A percentile compares a stretch with the other conserved stretches of the same genome.
phyloP scores from a whole-genome alignment of 1,140 invertebrate species.

The Drosophila rufa region DNA sequence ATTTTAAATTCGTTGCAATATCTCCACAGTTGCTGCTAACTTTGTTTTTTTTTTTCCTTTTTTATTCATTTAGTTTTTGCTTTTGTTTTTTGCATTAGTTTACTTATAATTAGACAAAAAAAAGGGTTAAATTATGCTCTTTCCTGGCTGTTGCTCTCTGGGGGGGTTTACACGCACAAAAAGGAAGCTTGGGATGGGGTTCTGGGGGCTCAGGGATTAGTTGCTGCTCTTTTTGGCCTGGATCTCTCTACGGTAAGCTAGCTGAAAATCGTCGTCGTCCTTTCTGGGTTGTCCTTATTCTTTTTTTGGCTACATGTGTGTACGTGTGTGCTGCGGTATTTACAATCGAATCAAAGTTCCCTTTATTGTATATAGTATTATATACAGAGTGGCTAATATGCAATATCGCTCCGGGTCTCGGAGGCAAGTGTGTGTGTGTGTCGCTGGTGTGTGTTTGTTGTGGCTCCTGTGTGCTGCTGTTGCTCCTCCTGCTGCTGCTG shows the following conservation, averaged over 20 bases:
- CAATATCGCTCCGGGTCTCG: conserved; percentile 35
- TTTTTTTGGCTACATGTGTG: conserved; percentile 25
- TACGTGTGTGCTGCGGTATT: conserved; percentile 59
- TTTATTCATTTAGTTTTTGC: conserved; percentile 13
- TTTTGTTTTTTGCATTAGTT: conserved; percentile 60
- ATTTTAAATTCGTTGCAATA: conserved; percentile 82
- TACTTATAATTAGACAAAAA: conserved; percentile 79
- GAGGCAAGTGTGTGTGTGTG: conserved; percentile 23
- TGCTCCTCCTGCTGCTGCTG: conserved; percentile 25
- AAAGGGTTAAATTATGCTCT: conserved; percentile 49
- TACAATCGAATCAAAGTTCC: conserved; percentile 70
- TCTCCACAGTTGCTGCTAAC: conserved; percentile 78
- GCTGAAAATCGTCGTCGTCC: conserved; percentile 27
- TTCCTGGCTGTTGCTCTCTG: conserved; percentile 24
- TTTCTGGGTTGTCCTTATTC: not conserved
- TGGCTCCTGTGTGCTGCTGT: not conserved
- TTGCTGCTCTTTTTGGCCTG: conserved; percentile 17
- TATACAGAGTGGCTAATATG: conserved; percentile 62
- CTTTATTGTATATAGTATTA: conserved; percentile 63
- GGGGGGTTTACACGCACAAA: conserved; percentile 5
- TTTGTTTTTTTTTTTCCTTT: conserved; percentile 18
- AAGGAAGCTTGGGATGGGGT: conserved; percentile 43
- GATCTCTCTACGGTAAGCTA: conserved; percentile 33
- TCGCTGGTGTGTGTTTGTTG: conserved; percentile 14
- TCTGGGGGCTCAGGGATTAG: not conserved